phyloP scores from a whole-genome alignment of 2,797 vertebrate genomes.

The Ctenosaura bakeri region DNA sequence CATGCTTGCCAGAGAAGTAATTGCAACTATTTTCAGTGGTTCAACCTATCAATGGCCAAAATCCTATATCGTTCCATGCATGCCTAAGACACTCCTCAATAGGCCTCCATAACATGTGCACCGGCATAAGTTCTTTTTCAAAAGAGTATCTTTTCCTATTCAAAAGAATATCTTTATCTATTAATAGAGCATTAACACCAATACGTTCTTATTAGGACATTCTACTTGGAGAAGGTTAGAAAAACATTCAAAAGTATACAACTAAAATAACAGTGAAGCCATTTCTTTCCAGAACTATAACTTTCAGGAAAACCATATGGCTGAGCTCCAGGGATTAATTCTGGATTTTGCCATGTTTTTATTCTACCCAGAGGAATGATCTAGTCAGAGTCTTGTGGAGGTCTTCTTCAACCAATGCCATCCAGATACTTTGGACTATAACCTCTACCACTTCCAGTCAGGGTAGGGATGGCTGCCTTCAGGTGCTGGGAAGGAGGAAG shows the following conservation, averaged over 20 bases:
- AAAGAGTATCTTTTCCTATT: background rate
- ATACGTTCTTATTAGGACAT: background rate
- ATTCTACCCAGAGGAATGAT: background rate
- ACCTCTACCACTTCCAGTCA: too few species aligned
- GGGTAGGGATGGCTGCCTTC: background rate
- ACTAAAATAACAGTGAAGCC: background rate
- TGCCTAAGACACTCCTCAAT: background rate
- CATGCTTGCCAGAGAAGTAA: background rate
- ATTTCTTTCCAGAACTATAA: background rate
- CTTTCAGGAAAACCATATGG: background rate
- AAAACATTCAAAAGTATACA: background rate
- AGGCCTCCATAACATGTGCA: background rate
- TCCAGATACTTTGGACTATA: too few species aligned
- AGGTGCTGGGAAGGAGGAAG: background rate
- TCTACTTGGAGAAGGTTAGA: background rate
- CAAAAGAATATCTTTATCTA: background rate
- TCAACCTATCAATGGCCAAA: background rate
- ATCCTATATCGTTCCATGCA: background rate
- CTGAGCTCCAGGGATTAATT: background rate
- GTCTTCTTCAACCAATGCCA: too few species aligned
- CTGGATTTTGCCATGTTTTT: background rate
- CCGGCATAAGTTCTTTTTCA: background rate
- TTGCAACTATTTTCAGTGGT: rapidly evolving
- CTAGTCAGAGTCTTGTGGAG: background rate
- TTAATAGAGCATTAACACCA: background rate